Percentiles rank a stretch among this genome's conserved stretches.
These are phyloP conservation scores for Sclerurus mexicanus DNA, from an alignment of 2,113 vertebrate genomes.

Conservation along the genomic window DNA sequence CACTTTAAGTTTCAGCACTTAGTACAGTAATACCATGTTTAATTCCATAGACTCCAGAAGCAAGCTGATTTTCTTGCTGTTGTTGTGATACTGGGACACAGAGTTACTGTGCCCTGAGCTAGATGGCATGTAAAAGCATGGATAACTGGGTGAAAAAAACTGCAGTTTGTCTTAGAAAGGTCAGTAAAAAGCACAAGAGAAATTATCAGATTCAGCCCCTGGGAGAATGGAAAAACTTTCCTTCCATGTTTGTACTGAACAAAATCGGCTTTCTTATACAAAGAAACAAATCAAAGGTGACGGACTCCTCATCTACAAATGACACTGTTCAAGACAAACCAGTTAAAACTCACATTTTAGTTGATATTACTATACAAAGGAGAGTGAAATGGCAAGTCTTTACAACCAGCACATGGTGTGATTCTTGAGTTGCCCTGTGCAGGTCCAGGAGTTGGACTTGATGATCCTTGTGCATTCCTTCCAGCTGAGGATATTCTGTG, in stretches of 20 bases:
- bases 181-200: background rate
- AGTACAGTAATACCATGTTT: background rate
- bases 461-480: background rate
- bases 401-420: background rate
- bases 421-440: background rate
- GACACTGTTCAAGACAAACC: background rate
- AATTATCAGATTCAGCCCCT: background rate
- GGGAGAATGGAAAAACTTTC: background rate
- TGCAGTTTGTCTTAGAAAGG: background rate
- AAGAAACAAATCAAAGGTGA: background rate
- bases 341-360: background rate
- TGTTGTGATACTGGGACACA: background rate
- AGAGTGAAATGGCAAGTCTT: background rate
- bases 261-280: background rate
- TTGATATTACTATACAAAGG: background rate
- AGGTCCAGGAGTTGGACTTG: rapidly evolving
- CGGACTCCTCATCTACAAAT: background rate
- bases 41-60: background rate
- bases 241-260: background rate
- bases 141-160: background rate
- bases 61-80: background rate
- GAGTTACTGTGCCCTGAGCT: background rate
- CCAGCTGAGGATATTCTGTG: background rate
- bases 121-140: background rate
- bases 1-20: background rate